Percentiles rank a stretch among this genome's conserved stretches.
Evolutionary conservation across 1,140 invertebrate genomes (phyloP).

Genomic region (Drosophila rhopaloa): DNA sequence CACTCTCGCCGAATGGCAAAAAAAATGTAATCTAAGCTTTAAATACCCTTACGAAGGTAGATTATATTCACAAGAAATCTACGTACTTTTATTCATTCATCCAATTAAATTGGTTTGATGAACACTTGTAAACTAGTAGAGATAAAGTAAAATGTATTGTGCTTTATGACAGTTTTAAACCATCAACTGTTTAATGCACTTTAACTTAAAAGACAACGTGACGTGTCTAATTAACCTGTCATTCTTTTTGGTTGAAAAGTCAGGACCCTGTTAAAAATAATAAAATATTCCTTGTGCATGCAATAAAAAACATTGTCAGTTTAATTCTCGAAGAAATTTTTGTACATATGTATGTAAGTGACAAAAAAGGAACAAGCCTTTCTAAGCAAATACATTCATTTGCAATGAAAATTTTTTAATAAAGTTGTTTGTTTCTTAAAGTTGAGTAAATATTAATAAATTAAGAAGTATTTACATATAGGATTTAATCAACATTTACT

Average conservation of each 20-base stretch:
- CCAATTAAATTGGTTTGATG: too few relatives aligned
- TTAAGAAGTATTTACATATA: too few relatives aligned
- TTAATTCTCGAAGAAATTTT: background rate
- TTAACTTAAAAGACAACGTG: background rate
- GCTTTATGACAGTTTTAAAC: background rate
- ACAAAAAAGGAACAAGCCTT: background rate
- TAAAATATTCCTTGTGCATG: constrained; percentile 6
- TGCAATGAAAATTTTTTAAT: too few relatives aligned
- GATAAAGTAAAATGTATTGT: too few relatives aligned
- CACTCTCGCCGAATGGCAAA: constrained; percentile 11
- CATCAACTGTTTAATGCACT: background rate
- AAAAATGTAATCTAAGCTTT: constrained; percentile 6
- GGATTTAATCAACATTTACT: too few relatives aligned
- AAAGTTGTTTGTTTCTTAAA: too few relatives aligned
- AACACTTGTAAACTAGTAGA: too few relatives aligned
- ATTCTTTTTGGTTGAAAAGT: background rate
- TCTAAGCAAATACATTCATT: background rate
- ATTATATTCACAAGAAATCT: background rate
- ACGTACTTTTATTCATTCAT: background rate
- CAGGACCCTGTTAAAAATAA: background rate
- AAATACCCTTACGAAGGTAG: constrained; percentile 12
- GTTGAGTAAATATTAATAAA: too few relatives aligned
- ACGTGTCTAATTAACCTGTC: background rate
- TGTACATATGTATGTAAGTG: background rate
- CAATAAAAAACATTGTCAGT: background rate